Conservation (phyloP, 2,797 vertebrate genomes). For the Poeciliopsis infans region DNA sequence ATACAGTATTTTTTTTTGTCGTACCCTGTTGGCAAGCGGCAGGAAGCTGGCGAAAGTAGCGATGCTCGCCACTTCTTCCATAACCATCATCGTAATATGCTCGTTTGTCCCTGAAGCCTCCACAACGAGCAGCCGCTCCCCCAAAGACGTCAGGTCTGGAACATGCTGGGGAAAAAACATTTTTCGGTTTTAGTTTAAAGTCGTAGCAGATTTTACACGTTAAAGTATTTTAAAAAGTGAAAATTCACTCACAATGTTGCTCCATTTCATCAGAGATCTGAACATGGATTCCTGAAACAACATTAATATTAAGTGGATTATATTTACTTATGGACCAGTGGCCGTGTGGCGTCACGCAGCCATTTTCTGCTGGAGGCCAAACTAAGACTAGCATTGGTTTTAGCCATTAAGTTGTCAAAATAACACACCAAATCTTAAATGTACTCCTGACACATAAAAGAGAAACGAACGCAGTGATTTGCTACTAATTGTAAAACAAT, state of each 20-base stretch:
- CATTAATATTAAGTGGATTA: neutral
- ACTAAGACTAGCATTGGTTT: no score
- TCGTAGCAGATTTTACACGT: neutral
- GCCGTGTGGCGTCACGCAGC: no score
- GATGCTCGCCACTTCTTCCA: conserved; percentile 9
- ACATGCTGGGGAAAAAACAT: conserved; percentile 26
- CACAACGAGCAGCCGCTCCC: conserved; percentile 54
- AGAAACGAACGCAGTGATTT: no score
- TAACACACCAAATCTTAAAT: no score
- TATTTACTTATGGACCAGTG: neutral
- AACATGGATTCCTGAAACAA: conserved; percentile 58
- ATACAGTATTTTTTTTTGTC: neutral
- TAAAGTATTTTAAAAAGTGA: neutral
- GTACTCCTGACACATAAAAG: no score
- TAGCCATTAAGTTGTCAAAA: no score
- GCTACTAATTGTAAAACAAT: no score
- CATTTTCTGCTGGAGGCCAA: no score
- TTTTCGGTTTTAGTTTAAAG: neutral
- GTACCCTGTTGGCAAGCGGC: conserved; percentile 67
- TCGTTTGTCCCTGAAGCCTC: neutral
- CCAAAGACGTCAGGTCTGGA: conserved; percentile 16
- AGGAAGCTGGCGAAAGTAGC: conserved; percentile 40
- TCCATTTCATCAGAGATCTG: conserved; percentile 43
- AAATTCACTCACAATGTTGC: conserved; percentile 55
- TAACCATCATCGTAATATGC: neutral